A percentile compares a stretch with the other conserved stretches of the same genome.
Conservation (phyloP, 2,797 vertebrate genomes). For the Antennarius maculatus region DNA sequence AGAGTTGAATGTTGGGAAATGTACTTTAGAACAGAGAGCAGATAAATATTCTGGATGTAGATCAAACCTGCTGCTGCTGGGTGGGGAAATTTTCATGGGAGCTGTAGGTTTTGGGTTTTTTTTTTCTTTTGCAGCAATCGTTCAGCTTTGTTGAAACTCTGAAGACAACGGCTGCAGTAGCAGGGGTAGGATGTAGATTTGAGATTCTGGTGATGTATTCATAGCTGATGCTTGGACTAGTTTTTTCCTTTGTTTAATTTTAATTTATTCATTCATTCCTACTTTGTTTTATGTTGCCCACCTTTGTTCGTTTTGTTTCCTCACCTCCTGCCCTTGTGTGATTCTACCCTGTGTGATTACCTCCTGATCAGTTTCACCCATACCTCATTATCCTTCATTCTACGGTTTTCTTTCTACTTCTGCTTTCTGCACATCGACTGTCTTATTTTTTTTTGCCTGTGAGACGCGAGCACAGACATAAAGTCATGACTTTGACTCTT, state of each 20-base stretch:
- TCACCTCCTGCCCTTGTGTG: not conserved
- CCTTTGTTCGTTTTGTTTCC: not conserved
- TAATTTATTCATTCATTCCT: no score
- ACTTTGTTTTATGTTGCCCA: not conserved
- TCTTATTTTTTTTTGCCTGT: not conserved
- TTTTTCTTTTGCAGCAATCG: not conserved
- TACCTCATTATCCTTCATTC: not conserved
- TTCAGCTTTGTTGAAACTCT: no score
- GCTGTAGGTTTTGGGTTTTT: not conserved
- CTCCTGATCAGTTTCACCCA: not conserved
- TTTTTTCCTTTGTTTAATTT: no score
- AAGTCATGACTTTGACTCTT: no score
- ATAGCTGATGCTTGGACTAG: no score
- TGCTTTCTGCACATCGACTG: not conserved
- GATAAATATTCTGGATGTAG: not conserved
- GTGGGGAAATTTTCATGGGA: not conserved
- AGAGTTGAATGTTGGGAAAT: not conserved
- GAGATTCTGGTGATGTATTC: no score
- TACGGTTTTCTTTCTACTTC: not conserved
- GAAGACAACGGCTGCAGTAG: no score
- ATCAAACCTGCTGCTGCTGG: not conserved
- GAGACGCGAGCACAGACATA: no score
- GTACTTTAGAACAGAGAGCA: not conserved
- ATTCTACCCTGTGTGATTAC: not conserved
- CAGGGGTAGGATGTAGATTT: no score